A percentile compares a stretch with the other conserved stretches of the same genome.
These are phyloP conservation scores for Meteorus colon DNA, from an alignment of 2,888 invertebrate species.

Conservation along the genomic window DNA sequence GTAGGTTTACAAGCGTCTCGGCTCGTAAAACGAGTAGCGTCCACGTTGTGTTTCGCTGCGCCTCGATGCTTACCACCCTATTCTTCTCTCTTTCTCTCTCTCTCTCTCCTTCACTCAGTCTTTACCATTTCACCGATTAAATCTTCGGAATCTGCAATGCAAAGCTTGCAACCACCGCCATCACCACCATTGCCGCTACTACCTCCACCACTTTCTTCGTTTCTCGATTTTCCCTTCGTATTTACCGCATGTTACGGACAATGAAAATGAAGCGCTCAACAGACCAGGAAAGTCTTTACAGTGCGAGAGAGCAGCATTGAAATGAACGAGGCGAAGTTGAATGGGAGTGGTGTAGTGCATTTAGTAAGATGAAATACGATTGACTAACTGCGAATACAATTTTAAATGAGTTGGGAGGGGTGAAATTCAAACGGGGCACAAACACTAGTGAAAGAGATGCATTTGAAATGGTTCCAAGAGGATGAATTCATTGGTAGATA, in stretches of 20 bases:
- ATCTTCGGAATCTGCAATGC: slow-evolving; percentile 44
- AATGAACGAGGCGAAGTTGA: slow-evolving; percentile 31
- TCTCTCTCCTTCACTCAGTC: too few relatives aligned
- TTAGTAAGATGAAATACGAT: slow-evolving; percentile 29
- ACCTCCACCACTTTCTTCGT: not conserved
- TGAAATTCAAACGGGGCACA: not conserved
- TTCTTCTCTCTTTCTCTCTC: slow-evolving; percentile 6
- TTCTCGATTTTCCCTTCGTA: slow-evolving; percentile 16
- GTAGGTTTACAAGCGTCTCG: slow-evolving; percentile 40
- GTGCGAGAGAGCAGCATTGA: slow-evolving; percentile 17
- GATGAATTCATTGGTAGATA: slow-evolving; percentile 7
- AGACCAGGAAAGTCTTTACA: slow-evolving; percentile 29
- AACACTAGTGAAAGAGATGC: slow-evolving; percentile 18
- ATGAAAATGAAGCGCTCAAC: slow-evolving; percentile 36
- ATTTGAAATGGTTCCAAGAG: slow-evolving; percentile 38
- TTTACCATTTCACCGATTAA: slow-evolving; percentile 37
- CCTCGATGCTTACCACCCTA: slow-evolving; percentile 28
- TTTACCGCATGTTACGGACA: slow-evolving; percentile 22
- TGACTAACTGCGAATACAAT: slow-evolving; percentile 10
- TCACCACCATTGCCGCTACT: not conserved
- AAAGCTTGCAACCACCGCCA: slow-evolving; percentile 27
- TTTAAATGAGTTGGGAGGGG: not conserved
- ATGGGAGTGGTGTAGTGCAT: slow-evolving; percentile 13
- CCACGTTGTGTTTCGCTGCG: slow-evolving; percentile 34
- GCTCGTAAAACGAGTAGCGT: slow-evolving; percentile 43